Evolutionary conservation across 1,140 invertebrate genomes (phyloP).

Genomic region (Tetraneura akinire): DNA sequence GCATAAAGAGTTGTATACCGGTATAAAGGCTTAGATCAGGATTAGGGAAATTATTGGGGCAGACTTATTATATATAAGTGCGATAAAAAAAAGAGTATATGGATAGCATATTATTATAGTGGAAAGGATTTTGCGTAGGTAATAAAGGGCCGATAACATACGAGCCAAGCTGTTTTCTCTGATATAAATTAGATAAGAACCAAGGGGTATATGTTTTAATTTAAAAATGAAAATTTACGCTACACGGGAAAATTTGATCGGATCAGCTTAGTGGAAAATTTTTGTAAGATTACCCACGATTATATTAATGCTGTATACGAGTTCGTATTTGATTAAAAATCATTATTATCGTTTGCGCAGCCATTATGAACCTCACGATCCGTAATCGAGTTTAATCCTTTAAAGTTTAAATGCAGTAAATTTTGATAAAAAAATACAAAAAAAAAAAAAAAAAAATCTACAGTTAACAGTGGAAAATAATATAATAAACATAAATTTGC

Average conservation of each 20-base stretch:
- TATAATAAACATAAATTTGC: neutral
- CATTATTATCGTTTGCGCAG: neutral
- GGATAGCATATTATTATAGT: too few species aligned
- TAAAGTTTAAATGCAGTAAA: too few species aligned
- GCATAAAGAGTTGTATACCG: too few species aligned
- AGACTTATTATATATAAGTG: neutral
- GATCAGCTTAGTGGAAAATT: neutral
- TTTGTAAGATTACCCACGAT: neutral
- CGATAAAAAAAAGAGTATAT: slow-evolving; percentile 11
- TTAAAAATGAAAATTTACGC: neutral
- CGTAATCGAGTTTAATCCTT: too few species aligned
- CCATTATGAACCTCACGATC: too few species aligned
- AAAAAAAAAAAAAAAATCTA: neutral
- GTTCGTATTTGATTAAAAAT: neutral
- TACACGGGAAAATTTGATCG: neutral
- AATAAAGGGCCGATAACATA: neutral
- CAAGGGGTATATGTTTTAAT: neutral
- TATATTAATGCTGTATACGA: neutral
- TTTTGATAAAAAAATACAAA: neutral
- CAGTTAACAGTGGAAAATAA: too few species aligned
- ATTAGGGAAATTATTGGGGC: neutral
- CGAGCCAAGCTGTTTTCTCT: neutral
- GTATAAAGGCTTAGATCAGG: too few species aligned
- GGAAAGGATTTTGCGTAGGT: neutral
- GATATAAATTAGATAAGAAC: slow-evolving; percentile 1